A percentile compares a stretch with the other conserved stretches of the same genome.
phyloP scores from a whole-genome alignment of 23 tunicate genomes.

The Trididemnum clinides region DNA sequence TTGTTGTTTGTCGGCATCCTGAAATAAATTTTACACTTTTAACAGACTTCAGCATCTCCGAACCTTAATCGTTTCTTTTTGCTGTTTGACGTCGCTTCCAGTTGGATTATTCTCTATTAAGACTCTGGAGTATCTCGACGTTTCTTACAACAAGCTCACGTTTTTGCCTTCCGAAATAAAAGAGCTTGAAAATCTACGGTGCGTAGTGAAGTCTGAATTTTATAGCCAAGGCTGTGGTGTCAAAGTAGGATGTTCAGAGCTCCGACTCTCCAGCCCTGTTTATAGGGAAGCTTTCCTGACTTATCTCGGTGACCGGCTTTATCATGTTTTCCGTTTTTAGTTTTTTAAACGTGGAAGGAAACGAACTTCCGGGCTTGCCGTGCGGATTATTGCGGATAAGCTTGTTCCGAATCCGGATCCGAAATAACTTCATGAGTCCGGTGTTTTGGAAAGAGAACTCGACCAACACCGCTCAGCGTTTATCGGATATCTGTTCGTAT shows the following conservation, averaged over 20 bases:
- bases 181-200: constrained; percentile 70
- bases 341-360: constrained; percentile 86
- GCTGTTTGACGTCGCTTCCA: constrained; percentile 80
- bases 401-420: constrained; percentile 69
- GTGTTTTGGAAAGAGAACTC: constrained; percentile 91
- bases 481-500: constrained; percentile 58
- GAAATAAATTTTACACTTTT: too few relatives aligned
- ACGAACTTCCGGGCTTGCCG: constrained; percentile 82
- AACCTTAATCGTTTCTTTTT: constrained; percentile 76
- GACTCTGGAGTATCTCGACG: constrained; percentile 73
- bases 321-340: too few relatives aligned
- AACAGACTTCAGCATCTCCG: constrained; percentile 66
- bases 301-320: background rate
- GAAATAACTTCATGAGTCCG: constrained; percentile 85
- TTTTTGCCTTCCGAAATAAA: constrained; percentile 62
- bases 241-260: background rate
- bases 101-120: constrained; percentile 52
- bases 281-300: too few relatives aligned
- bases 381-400: constrained; percentile 67
- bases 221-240: background rate
- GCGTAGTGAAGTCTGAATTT: background rate
- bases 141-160: constrained; percentile 85
- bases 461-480: constrained; percentile 79
- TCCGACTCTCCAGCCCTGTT: background rate
- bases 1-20: too few relatives aligned